Base-by-base conservation (phyloP, 2,797 vertebrate genomes). In the Luscinia megarhynchos region DNA sequence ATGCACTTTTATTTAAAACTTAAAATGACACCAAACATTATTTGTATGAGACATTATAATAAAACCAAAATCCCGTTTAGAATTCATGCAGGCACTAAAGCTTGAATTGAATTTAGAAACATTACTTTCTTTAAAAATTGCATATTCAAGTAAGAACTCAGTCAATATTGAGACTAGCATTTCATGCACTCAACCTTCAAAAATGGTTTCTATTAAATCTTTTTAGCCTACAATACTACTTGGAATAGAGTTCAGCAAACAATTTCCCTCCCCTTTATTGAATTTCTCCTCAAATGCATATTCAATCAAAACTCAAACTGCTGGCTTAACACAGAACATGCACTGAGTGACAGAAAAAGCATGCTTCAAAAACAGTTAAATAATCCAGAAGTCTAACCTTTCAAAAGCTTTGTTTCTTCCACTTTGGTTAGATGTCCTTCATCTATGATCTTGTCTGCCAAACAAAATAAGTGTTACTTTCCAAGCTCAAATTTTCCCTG, bases 401-500 rank as follows among this genome's bases (percentile, higher is more conserved):
- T 98, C 90, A 98, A 97, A 97, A 98, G 97, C 96, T 97, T 98
- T 94, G 97, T 97, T 95, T 98, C 98, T 97, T 98, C 98, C 86
- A 96, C 98, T 98, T 98, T 98, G 94, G 98, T 98, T 95, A 98
- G 98, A 97, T 97, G 98, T 95, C 97, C 98, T 96, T 98, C 98
- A 63, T 98, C 98, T 96, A 98, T 98, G 97, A 98, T 98, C 97
- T 98, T 98, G 97, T 98, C 98, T 98, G 98, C 97, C 97, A 98
- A 98, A 98, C 95, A 98, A 98, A 98, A 98, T 84, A 97, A 97
- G 97, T 29, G 96, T 98, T 98, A 98, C 93, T 92, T 97, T 96
- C 89, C 93, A 89, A 96, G 97, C 94, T 96, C 95, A 97, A 96
- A 97, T 90, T 93, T 97, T 97, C 96, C 93, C 94, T 94, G 97